These are phyloP conservation scores for Chrysoperla carnea DNA, from an alignment of 1,140 invertebrate genomes.

Conservation along the genomic window DNA sequence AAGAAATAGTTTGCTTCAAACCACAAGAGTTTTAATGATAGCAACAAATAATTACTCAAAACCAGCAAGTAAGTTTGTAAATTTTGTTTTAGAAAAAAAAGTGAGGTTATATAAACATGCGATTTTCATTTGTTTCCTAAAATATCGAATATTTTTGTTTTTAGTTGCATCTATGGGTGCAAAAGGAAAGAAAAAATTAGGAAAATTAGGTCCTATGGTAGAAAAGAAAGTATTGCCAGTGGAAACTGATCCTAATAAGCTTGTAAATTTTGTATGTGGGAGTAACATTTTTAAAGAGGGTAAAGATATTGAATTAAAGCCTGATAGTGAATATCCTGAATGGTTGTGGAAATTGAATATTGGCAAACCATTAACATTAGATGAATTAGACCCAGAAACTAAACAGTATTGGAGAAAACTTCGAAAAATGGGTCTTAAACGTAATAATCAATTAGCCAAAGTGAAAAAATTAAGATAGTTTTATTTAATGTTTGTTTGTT, in stretches of 20 bases:
- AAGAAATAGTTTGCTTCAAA: too few species aligned
- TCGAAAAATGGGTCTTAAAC: slow-evolving; percentile 34
- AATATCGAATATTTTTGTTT: background rate
- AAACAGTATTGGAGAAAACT: slow-evolving; percentile 66
- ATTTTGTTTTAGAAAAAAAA: too few species aligned
- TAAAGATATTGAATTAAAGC: slow-evolving; percentile 67
- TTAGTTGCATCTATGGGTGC: slow-evolving; percentile 2
- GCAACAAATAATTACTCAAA: too few species aligned
- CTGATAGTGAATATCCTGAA: slow-evolving; percentile 79
- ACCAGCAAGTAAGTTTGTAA: too few species aligned
- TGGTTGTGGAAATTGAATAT: slow-evolving; percentile 73
- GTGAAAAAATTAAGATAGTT: slow-evolving; percentile 27
- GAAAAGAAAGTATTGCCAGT: slow-evolving; percentile 64
- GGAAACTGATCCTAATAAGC: slow-evolving; percentile 66
- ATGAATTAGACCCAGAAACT: slow-evolving; percentile 60
- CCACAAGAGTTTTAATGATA: too few species aligned
- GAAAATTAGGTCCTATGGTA: slow-evolving; percentile 31
- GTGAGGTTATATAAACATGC: too few species aligned
- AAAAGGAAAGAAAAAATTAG: slow-evolving; percentile 32
- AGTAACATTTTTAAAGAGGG: slow-evolving; percentile 62
- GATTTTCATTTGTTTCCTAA: background rate
- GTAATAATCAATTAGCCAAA: slow-evolving; percentile 38
- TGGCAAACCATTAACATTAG: slow-evolving; percentile 35
- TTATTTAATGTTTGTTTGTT: slow-evolving; percentile 1
- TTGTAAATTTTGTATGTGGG: slow-evolving; percentile 72